Evolutionary conservation across 2,113 vertebrate genomes (phyloP).

Genomic region (Euleptes europaea): DNA sequence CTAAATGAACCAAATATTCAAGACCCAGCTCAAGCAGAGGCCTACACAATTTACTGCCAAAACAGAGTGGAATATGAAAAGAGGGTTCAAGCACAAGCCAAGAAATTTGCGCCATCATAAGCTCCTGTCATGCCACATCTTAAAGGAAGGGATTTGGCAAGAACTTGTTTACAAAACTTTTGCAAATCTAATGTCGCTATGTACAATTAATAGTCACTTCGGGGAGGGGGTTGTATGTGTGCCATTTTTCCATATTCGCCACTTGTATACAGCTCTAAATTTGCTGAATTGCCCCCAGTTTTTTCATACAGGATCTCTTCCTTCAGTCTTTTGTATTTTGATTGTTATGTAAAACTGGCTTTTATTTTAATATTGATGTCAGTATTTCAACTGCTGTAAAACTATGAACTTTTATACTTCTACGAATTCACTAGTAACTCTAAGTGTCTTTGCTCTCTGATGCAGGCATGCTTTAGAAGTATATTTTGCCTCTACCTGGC

Average conservation of each 20-base stretch:
- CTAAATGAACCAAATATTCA: too few relatives aligned
- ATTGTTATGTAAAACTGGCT: constrained; percentile 86
- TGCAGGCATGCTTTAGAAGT: constrained; percentile 86
- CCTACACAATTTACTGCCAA: constrained; percentile 84
- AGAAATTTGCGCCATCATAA: constrained; percentile 93
- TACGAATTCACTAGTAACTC: constrained; percentile 89
- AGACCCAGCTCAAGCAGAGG: too few relatives aligned
- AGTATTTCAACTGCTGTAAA: constrained; percentile 98
- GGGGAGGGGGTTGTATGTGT: too few relatives aligned
- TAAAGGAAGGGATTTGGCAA: constrained; percentile 74
- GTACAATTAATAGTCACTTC: constrained; percentile 54
- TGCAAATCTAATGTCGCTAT: constrained; percentile 65
- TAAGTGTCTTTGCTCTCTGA: constrained; percentile 86
- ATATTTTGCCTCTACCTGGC: constrained; percentile 77
- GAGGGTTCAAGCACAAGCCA: constrained; percentile 93
- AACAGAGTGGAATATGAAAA: constrained; percentile 95
- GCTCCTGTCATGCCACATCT: constrained; percentile 55
- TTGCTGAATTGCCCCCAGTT: constrained; percentile 76
- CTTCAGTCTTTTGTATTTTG: constrained; percentile 78
- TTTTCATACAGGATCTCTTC: constrained; percentile 82
- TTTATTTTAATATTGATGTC: constrained; percentile 96
- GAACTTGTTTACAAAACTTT: constrained; percentile 70
- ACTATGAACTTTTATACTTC: constrained; percentile 98
- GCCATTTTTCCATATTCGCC: too few relatives aligned
- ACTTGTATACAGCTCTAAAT: constrained; percentile 64